These are phyloP conservation scores for Merluccius polli DNA, from an alignment of 2,797 vertebrate species.

Conservation along the genomic window DNA sequence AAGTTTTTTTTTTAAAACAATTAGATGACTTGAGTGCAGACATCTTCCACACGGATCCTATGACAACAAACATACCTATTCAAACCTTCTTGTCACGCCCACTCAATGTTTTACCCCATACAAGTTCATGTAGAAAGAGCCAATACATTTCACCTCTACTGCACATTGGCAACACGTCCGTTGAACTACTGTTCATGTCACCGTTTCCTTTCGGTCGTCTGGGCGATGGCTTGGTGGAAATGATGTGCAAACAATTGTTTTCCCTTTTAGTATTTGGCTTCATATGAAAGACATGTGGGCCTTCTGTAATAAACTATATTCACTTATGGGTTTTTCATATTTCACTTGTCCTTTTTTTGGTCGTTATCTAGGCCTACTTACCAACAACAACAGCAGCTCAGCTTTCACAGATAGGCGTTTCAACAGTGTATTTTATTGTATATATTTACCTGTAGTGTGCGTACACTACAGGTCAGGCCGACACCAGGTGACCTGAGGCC, in stretches of 20 bases:
- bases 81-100: background rate
- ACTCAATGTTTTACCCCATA: background rate
- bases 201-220: background rate
- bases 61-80: background rate
- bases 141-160: background rate
- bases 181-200: background rate
- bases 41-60: background rate
- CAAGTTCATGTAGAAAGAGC: background rate
- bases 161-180: background rate
- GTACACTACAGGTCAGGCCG: background rate
- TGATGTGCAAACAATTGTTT: background rate
- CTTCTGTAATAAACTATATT: slow-evolving; percentile 52
- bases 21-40: background rate
- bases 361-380: background rate
- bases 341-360: background rate
- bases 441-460: too few relatives aligned
- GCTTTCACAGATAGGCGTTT: background rate
- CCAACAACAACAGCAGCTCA: too few relatives aligned
- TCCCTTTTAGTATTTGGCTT: slow-evolving; percentile 40
- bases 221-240: background rate
- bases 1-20: background rate
- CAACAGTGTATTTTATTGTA: background rate
- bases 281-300: slow-evolving; percentile 59
- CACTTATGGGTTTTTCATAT: slow-evolving; percentile 37
- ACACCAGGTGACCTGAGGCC: background rate